Percentiles rank a stretch among this genome's conserved stretches.
Evolutionary conservation across 1,140 invertebrate species (phyloP).

Genomic region (Venturia canescens): DNA sequence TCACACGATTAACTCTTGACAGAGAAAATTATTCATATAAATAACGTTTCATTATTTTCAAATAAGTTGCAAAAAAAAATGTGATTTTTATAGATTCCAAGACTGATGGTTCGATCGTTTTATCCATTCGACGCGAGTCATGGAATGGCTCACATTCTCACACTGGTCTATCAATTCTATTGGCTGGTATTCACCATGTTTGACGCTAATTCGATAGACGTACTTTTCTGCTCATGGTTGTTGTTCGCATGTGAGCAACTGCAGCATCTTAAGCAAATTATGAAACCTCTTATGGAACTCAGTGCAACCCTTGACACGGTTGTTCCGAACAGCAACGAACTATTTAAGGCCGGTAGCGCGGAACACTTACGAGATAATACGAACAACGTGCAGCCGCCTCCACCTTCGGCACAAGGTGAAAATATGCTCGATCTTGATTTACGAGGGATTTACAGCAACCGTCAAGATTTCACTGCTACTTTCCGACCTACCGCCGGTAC

Average conservation of each 20-base stretch:
- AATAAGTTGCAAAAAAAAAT: no score
- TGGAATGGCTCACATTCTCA: constrained; percentile 82
- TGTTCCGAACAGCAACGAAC: constrained; percentile 86
- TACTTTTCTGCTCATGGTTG: constrained; percentile 89
- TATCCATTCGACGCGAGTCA: constrained; percentile 85
- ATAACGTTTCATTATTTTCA: no score
- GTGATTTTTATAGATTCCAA: constrained; percentile 77
- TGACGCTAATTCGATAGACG: constrained; percentile 85
- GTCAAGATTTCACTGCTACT: constrained; percentile 85
- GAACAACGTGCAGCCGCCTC: constrained; percentile 54
- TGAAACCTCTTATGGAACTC: constrained; percentile 90
- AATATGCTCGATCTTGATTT: constrained; percentile 81
- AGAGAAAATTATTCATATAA: not conserved
- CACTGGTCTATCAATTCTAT: constrained; percentile 85
- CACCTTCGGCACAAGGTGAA: constrained; percentile 60
- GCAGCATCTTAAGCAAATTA: constrained; percentile 89
- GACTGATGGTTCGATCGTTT: constrained; percentile 84
- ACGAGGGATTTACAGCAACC: constrained; percentile 85
- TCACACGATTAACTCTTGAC: no score
- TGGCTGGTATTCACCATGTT: constrained; percentile 84
- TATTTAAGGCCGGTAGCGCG: constrained; percentile 80
- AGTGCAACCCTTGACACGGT: constrained; percentile 88
- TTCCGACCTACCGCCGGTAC: constrained; percentile 82
- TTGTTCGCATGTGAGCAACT: constrained; percentile 90
- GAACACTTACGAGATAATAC: constrained; percentile 67